Conservation (phyloP, 2,797 vertebrate species). For the Ptychobarbus kaznakovi region DNA sequence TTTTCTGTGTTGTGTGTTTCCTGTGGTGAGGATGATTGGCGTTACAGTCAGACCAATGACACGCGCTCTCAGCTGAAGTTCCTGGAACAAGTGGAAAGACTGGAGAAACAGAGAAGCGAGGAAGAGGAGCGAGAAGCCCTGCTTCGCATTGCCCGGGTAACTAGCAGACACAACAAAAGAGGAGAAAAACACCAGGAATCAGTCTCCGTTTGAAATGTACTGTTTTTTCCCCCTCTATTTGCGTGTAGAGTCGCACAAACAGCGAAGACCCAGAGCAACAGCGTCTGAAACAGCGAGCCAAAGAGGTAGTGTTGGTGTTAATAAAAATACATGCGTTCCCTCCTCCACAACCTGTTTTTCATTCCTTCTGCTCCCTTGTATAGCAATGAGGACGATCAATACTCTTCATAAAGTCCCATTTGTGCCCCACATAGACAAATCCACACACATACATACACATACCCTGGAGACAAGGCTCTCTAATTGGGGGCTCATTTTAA, state of each 20-base stretch:
- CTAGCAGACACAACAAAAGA: conserved; percentile 47
- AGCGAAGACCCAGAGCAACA: conserved; percentile 90
- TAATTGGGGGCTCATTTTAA: conserved; percentile 93
- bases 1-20: conserved; percentile 29
- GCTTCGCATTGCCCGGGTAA: conserved; percentile 87
- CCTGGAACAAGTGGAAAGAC: conserved; percentile 88
- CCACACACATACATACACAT: conserved; percentile 61
- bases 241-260: conserved; percentile 86
- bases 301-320: conserved; percentile 83
- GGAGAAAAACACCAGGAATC: background rate
- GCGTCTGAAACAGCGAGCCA: conserved; percentile 92
- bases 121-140: conserved; percentile 89
- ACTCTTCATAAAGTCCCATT: conserved; percentile 50
- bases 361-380: conserved; percentile 85
- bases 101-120: conserved; percentile 87
- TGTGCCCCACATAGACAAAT: conserved; percentile 50
- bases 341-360: conserved; percentile 77
- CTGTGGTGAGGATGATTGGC: conserved; percentile 78
- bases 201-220: background rate
- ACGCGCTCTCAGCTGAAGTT: conserved; percentile 89
- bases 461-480: conserved; percentile 87
- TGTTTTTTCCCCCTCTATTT: conserved; percentile 45
- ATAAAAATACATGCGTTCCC: conserved; percentile 4
- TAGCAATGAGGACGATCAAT: conserved; percentile 76
- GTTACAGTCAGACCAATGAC: conserved; percentile 81